phyloP scores from a whole-genome alignment of 1,140 invertebrate species.

The Pachypeltis micranthus region DNA sequence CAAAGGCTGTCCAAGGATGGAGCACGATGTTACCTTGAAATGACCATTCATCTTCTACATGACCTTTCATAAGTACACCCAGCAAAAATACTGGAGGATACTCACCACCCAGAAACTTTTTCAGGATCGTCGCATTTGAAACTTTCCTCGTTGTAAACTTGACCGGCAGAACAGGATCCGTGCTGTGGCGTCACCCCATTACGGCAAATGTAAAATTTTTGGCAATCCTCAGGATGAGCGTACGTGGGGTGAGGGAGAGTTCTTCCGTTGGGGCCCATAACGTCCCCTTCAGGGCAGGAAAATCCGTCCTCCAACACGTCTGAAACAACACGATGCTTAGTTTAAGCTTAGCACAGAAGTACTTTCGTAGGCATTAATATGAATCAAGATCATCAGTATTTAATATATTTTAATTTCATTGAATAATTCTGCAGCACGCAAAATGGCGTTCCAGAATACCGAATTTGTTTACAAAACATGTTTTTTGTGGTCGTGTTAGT shows the following conservation, averaged over 20 bases:
- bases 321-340: slow-evolving; percentile 24
- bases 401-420: too few relatives aligned
- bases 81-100: too few relatives aligned
- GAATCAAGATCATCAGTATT: too few relatives aligned
- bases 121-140: slow-evolving; percentile 70
- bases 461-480: too few relatives aligned
- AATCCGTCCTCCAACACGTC: slow-evolving; percentile 63
- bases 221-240: slow-evolving; percentile 68
- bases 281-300: slow-evolving; percentile 58
- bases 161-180: slow-evolving; percentile 58
- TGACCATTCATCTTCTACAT: too few relatives aligned
- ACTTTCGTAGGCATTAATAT: too few relatives aligned
- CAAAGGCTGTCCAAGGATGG: too few relatives aligned
- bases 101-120: slow-evolving; percentile 70
- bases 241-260: slow-evolving; percentile 65
- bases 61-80: too few relatives aligned
- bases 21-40: too few relatives aligned
- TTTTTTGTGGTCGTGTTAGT: too few relatives aligned
- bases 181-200: slow-evolving; percentile 64
- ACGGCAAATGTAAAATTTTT: slow-evolving; percentile 73
- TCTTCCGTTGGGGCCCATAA: slow-evolving; percentile 52
- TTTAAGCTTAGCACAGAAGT: neutral
- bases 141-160: slow-evolving; percentile 68
- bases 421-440: too few relatives aligned
- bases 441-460: too few relatives aligned